Base-by-base conservation (phyloP, 2,113 vertebrate genomes). In the Cercocebus atys region DNA sequence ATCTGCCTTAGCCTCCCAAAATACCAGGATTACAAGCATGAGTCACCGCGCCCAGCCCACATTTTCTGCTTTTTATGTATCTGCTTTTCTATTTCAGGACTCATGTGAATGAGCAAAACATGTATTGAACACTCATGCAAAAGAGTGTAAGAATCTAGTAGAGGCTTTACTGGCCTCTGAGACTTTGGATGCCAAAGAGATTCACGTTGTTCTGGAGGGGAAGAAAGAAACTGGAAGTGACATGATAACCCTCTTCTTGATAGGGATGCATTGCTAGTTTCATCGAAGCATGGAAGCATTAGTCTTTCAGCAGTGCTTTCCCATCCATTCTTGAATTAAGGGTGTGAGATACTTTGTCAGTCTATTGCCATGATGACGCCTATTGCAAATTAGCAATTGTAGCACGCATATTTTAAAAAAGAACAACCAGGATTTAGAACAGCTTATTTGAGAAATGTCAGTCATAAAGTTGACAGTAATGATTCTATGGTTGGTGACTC, bases 181-280 rank as follows among this genome's bases (percentile, higher is more conserved):
- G 98, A 99, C 99, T 96, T 98, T 99, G 98, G 99, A 99, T 93
- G 99, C 99, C 98, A 99, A 99, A 99, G 99, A 99, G 98, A 99
- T 99, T 98, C 98, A 99, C 96, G 97, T 99, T 98, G 99, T 99
- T 97, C 98, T 99, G 50, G 99, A 99, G 98, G 99, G 99, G 20
- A 99, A 99, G 98, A 98, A 99, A 99, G 98, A 98, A 99, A 27
- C 98, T 99, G 95, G 99, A 99, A 98, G 98, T 98, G 97, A 99
- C 99, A 99, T 99, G 99, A 99, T 99, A 97, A 90, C 68, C 93
- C 97, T 25, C 9, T 59, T 95, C 85, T 98, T 94, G 83, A 76
- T 57, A 75, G 97, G 55, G 47, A n/a, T 61, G 70, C 64, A 35
- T 95, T 98, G 97, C 86, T 95, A 97, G 83, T 97, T 98, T 97